Evolutionary conservation across 2,113 vertebrate species (phyloP).

Genomic region (Meles meles): DNA sequence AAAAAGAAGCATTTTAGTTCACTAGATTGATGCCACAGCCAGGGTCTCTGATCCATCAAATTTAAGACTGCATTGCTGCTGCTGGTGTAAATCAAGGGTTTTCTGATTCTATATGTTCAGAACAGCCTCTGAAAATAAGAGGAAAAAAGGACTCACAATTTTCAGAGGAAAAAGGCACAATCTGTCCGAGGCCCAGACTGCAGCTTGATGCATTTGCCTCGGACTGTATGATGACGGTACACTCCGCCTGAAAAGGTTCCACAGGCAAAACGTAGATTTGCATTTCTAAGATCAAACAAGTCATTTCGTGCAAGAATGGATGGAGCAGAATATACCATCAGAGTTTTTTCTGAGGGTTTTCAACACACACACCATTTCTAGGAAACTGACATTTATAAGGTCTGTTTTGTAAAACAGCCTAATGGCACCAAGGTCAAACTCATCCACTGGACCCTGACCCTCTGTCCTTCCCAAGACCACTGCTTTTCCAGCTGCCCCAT

Average conservation of each 20-base stretch:
- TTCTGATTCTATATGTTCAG: neutral
- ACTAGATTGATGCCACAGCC: neutral
- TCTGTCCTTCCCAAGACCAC: neutral
- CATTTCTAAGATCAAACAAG: neutral
- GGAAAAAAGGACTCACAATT: neutral
- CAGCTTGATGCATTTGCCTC: neutral
- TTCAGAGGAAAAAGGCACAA: neutral
- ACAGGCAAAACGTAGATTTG: neutral
- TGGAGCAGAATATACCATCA: neutral
- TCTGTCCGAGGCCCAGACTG: neutral
- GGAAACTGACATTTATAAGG: neutral
- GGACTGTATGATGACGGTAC: rapidly evolving
- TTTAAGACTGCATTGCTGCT: neutral
- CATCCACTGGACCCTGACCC: rapidly evolving
- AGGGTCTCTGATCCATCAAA: neutral
- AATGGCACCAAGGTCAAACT: neutral
- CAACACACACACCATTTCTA: neutral
- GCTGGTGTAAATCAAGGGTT: neutral
- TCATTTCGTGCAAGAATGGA: neutral
- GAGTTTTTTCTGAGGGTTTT: neutral
- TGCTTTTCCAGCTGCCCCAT: no score
- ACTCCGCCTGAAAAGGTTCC: neutral
- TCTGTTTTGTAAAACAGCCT: neutral
- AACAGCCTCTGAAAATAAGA: neutral
- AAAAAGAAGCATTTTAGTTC: neutral